Base-by-base conservation (phyloP, 2,888 invertebrate genomes). In the Drosophila picticornis region DNA sequence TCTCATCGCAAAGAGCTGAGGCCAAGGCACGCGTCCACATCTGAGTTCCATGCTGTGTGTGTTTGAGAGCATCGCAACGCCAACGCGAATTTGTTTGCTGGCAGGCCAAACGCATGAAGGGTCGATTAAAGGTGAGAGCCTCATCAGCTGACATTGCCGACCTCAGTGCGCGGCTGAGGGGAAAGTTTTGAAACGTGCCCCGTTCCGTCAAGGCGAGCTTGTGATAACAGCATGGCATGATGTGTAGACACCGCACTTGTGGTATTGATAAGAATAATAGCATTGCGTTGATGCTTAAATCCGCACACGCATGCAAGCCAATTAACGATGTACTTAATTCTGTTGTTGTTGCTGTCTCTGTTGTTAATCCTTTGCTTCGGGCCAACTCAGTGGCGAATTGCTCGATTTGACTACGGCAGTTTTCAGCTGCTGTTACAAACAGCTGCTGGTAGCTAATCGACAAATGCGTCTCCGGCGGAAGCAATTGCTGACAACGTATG, bases 141-240 rank as follows among this genome's bases (percentile, higher is more conserved):
- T 10, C 40, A 3, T 16, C 16, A 10, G 27, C 79, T 75, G 93
- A 93, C 36, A 94, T 82, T n/a, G 75, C 83, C 25, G 79, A 59
- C 59, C 91, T 94, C 10, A 96, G 92, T 27, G 91, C 87, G 19
- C 83, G 64, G 81, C 96, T 96, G 3, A 96, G 77, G 0, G 97
- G 97, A 91, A 97, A 96, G 92, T 96, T 95, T 32, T 92, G 91
- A 83, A 96, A 96, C 51, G n/a, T n/a, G 10, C 43, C 25, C 0
- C 19, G 22, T 7, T 59, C n/a, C 31, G 48, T 48, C 38, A 93
- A 67, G 60, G 93, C 88, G 91, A 97, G 94, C 92, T 96, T 96
- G 91, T 97, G 97, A 86, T 97, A 97, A 90, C 97, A 97, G 88
- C 97, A 97, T 5, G 97, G 96, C 94, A 97, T 95, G 19, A 97